Percentiles rank a stretch among this genome's conserved stretches.
Evolutionary conservation across 1,140 invertebrate genomes (phyloP).

Genomic region (Pygmarrhopalites habei): DNA sequence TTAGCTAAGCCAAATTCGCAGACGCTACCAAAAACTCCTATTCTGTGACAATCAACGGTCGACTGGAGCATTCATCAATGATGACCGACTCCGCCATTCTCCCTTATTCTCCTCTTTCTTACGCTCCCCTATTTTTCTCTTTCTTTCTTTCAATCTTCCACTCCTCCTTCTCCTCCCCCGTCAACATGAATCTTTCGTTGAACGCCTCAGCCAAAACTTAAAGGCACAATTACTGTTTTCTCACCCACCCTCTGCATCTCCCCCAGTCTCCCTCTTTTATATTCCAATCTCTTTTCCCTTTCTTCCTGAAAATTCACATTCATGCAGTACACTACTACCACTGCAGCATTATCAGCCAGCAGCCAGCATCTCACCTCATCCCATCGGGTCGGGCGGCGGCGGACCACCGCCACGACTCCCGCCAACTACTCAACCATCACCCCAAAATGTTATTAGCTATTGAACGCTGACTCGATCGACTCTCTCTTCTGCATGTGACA

Average conservation of each 20-base stretch:
- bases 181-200: too few relatives aligned
- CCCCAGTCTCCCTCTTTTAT: background rate
- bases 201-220: background rate
- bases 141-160: background rate
- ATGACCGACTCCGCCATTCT: constrained; percentile 7
- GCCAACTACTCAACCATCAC: too few relatives aligned
- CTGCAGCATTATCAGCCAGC: too few relatives aligned
- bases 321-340: too few relatives aligned
- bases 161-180: background rate
- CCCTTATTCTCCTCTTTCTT: constrained; percentile 4
- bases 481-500: too few relatives aligned
- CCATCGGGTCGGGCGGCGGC: too few relatives aligned
- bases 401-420: too few relatives aligned
- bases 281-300: constrained; percentile 2
- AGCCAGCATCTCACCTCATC: too few relatives aligned
- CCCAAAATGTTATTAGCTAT: too few relatives aligned
- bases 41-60: constrained; percentile 27
- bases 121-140: background rate
- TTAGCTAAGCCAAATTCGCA: constrained; percentile 24
- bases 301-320: background rate
- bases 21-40: constrained; percentile 17
- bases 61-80: constrained; percentile 36
- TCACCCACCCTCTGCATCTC: background rate
- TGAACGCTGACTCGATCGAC: too few relatives aligned
- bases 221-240: background rate